Base-by-base conservation (phyloP, 2,888 invertebrate genomes). In the Ecliptopera silaceata region DNA sequence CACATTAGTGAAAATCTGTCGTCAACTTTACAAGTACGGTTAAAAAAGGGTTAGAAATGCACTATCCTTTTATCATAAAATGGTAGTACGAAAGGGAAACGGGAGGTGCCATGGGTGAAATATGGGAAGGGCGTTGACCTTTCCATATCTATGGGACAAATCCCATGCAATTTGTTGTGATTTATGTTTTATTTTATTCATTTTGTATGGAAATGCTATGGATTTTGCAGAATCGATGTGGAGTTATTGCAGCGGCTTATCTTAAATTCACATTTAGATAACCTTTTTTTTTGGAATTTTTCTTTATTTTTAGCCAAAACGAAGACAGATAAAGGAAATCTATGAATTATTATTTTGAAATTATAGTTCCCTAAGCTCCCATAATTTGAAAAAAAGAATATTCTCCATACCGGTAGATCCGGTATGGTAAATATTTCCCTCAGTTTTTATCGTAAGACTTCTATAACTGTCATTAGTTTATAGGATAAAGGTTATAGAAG, bases 81-180 rank as follows among this genome's bases (percentile, higher is more conserved):
- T n/a, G n/a, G n/a, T n/a, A n/a, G n/a, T n/a, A n/a, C n/a, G n/a
- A n/a, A n/a, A n/a, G n/a, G 70, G 71, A 72, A 70, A 71, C 69
- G 73, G 73, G 72, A 67, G 73, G 73, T 51, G 63, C 55, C 67
- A 61, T 68, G 76, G 73, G 77, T 77, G 75, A 76, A 67, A 73
- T 75, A 80, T 77, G 70, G 56, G 69, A 64, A 66, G 69, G 80
- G 74, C 76, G 71, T 66, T 75, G 81, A 80, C 79, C 80, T 67
- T 66, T 62, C 65, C 64, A 68, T 70, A 70, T 69, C 64, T 66
- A 72, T 70, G 69, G 73, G 68, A 77, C 73, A 76, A 75, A 73
- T 79, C 76, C 74, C 69, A 66, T 67, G 70, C 71, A 78, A 80
- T 79, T 79, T 76, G 75, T 70, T 77, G 70, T 70, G 79, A 74